A percentile compares a stretch with the other conserved stretches of the same genome.
These are phyloP conservation scores for Mustela nigripes DNA, from an alignment of 2,113 vertebrate genomes.

Conservation along the genomic window DNA sequence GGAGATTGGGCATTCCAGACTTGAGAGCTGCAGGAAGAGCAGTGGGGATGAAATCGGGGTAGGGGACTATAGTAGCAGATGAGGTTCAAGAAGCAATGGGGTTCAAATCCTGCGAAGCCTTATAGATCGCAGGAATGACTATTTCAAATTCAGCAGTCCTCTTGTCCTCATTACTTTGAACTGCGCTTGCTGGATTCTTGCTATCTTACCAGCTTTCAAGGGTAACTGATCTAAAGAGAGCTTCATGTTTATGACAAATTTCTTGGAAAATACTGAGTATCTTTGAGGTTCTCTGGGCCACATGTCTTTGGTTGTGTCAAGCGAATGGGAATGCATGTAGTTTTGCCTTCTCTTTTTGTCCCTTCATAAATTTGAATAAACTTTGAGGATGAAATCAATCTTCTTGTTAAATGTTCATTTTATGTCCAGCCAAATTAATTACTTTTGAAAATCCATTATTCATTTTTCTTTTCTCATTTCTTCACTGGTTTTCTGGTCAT, in stretches of 20 bases:
- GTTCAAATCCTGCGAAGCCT: not conserved
- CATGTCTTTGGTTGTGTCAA: not conserved
- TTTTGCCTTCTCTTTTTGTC: not conserved
- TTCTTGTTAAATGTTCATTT: slow-evolving; percentile 60
- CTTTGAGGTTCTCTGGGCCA: not conserved
- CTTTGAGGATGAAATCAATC: not conserved
- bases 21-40: not conserved
- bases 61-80: not conserved
- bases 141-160: not conserved
- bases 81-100: not conserved
- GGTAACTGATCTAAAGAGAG: not conserved
- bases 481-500: slow-evolving; percentile 5
- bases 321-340: not conserved
- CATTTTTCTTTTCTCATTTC: slow-evolving; percentile 38
- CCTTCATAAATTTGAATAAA: not conserved
- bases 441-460: slow-evolving; percentile 52
- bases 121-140: not conserved
- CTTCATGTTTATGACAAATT: not conserved
- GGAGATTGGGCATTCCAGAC: not conserved
- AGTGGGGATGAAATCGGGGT: not conserved
- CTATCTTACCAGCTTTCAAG: not conserved
- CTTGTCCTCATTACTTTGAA: not conserved
- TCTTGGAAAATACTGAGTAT: not conserved
- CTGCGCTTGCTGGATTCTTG: not conserved
- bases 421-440: slow-evolving; percentile 55